phyloP scores from a whole-genome alignment of 2,888 invertebrate genomes.

The Amiota mariae region DNA sequence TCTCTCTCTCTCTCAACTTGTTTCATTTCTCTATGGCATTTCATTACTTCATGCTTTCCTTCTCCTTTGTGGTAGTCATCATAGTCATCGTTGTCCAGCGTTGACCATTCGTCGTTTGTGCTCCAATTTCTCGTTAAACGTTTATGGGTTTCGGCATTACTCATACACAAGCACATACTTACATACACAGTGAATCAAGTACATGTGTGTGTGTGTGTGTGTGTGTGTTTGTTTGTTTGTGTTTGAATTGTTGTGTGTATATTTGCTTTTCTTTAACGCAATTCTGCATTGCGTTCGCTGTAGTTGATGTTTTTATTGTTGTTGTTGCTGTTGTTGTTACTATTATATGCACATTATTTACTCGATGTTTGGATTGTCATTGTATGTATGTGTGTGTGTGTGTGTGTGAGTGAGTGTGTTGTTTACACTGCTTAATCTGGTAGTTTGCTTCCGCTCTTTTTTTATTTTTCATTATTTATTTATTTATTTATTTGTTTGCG shows the following conservation, averaged over 20 bases:
- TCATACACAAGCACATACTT: conserved; percentile 29
- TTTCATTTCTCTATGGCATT: neutral
- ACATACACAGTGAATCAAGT: conserved; percentile 12
- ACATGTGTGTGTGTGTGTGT: conserved; percentile 7
- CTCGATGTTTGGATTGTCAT: neutral
- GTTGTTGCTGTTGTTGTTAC: neutral
- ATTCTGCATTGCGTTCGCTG: conserved; percentile 3
- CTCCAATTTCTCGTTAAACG: conserved; percentile 16
- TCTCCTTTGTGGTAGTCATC: neutral
- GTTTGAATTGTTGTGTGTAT: conserved; percentile 4
- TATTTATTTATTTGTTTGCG: conserved; percentile 22
- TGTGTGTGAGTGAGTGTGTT: conserved; percentile 40
- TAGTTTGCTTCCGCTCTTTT: conserved; percentile 28
- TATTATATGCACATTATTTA: neutral
- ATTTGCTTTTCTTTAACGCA: conserved; percentile 18
- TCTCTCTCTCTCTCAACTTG: no score
- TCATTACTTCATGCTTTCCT: neutral
- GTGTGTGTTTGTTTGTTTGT: neutral
- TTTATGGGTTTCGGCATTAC: conserved; percentile 7
- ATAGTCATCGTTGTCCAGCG: neutral
- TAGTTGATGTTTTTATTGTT: neutral
- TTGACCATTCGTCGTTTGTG: neutral
- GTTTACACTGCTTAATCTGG: conserved; percentile 30
- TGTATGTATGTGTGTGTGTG: conserved; percentile 31
- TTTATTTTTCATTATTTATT: conserved; percentile 19